Evolutionary conservation across 2,888 invertebrate genomes (phyloP).

Genomic region (Leptothorax acervorum): DNA sequence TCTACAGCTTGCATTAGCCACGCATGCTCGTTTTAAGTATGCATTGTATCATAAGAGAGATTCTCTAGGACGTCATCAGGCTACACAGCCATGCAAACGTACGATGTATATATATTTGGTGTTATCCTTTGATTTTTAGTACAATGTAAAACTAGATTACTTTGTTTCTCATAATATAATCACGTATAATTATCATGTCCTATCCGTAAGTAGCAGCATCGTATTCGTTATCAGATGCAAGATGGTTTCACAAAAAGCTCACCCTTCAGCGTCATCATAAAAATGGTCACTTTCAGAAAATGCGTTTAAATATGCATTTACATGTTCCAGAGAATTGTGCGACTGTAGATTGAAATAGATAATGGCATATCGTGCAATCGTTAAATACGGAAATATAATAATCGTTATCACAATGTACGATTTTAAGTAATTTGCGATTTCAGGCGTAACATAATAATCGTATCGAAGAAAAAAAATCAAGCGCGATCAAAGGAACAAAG

Average conservation of each 20-base stretch:
- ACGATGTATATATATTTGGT: constrained; percentile 75
- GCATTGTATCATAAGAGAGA: constrained; percentile 61
- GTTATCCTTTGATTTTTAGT: constrained; percentile 77
- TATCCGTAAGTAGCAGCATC: not conserved
- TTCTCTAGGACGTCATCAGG: constrained; percentile 64
- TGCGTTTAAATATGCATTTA: not conserved
- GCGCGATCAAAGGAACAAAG: constrained; percentile 22
- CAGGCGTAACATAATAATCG: not conserved
- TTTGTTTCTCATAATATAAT: constrained; percentile 32
- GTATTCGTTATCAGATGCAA: not conserved
- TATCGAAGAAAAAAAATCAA: not conserved
- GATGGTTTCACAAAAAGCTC: not conserved
- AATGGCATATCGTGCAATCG: not conserved
- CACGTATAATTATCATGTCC: not conserved
- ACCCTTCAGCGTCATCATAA: not conserved
- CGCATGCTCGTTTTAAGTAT: constrained; percentile 64
- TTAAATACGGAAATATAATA: not conserved
- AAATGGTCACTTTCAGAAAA: not conserved
- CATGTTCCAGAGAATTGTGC: not conserved
- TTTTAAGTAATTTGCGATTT: constrained; percentile 8
- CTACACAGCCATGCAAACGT: constrained; percentile 64
- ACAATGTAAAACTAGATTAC: constrained; percentile 54
- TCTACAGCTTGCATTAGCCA: constrained; percentile 65
- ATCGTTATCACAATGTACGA: not conserved
- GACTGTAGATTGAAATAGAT: not conserved